Conservation (phyloP, 1,140 invertebrate genomes). For the honey bee (Apis mellifera) region Amel_HAv3.1 CM009937.2:8806001-8806500, state of each 20-base stretch:
- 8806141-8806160: not conserved
- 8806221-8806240: constrained; percentile 43
- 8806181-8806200: constrained; percentile 60
- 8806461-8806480: constrained; percentile 33
- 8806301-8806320: constrained; percentile 51
- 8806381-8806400: constrained; percentile 36
- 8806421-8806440: constrained; percentile 51
- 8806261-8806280: constrained; percentile 57
- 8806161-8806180: constrained; percentile 75
- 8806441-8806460: not conserved
- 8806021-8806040: constrained; percentile 52
- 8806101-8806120: constrained; percentile 29
- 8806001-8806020: constrained; percentile 35
- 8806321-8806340: constrained; percentile 24
- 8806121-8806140: constrained; percentile 24
- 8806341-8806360: not conserved
- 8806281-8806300: constrained; percentile 59
- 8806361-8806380: constrained; percentile 12
- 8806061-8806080: constrained; percentile 49
- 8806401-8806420: constrained; percentile 44
- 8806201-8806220: constrained; percentile 56
- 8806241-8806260: constrained; percentile 27
- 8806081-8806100: constrained; percentile 51
- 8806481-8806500: constrained; percentile 55
- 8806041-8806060: constrained; percentile 48